Evolutionary conservation across 1,140 invertebrate genomes (phyloP).

Genomic region (Argopecten irradians): DNA sequence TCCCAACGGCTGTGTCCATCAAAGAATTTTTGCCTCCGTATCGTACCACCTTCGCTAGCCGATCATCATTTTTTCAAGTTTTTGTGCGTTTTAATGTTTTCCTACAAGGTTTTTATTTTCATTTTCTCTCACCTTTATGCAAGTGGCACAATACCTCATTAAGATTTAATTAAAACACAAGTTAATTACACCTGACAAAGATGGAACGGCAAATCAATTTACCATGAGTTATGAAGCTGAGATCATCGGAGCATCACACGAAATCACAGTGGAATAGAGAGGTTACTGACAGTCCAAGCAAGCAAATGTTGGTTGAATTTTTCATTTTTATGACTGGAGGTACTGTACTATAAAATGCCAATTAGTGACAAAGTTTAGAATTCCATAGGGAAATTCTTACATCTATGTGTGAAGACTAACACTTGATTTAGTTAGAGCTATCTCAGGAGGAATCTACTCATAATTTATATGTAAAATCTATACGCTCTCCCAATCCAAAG

Average conservation of each 20-base stretch:
- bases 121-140: conserved; percentile 22
- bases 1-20: background rate
- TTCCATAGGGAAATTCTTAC: conserved; percentile 41
- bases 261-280: background rate
- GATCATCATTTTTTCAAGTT: conserved; percentile 5
- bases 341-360: conserved; percentile 44
- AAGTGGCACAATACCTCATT: conserved; percentile 21
- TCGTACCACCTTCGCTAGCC: background rate
- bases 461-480: conserved; percentile 24
- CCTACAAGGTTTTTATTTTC: conserved; percentile 22
- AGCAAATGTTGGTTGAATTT: conserved; percentile 22
- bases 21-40: background rate
- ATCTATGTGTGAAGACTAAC: conserved; percentile 38
- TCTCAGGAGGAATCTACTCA: background rate
- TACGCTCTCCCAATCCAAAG: background rate
- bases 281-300: conserved; percentile 1
- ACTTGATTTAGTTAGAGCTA: conserved; percentile 26
- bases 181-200: conserved; percentile 17
- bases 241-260: background rate
- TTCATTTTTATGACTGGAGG: conserved; percentile 3
- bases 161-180: conserved; percentile 13
- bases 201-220: conserved; percentile 9
- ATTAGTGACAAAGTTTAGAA: conserved; percentile 47
- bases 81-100: conserved; percentile 18
- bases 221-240: conserved; percentile 9